These are phyloP conservation scores for Caenorhabditis inopinata DNA, from an alignment of 1,140 invertebrate species.

Conservation along the genomic window DNA sequence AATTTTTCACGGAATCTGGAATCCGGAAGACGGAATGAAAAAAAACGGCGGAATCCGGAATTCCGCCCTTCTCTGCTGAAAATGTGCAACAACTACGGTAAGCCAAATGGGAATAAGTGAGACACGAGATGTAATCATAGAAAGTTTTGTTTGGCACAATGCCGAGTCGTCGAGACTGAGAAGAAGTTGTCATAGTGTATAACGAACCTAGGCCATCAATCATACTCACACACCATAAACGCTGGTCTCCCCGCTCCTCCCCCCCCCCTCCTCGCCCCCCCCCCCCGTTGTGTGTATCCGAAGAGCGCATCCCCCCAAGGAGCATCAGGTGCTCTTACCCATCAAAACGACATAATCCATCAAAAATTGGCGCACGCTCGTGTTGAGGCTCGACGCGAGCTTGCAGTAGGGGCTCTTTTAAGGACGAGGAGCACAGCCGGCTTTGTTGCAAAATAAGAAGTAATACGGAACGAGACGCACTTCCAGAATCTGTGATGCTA, in stretches of 20 bases:
- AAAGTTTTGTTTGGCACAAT: slow-evolving; percentile 7
- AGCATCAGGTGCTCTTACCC: slow-evolving; percentile 33
- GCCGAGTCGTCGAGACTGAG: not conserved
- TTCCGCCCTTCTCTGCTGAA: not conserved
- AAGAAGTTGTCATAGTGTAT: slow-evolving; percentile 28
- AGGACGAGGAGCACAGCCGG: not conserved
- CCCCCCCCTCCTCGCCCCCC: not conserved
- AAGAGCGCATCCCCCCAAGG: slow-evolving; percentile 23
- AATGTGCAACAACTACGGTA: not conserved
- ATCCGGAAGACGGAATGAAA: no score
- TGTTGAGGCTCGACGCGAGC: not conserved
- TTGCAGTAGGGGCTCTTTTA: not conserved
- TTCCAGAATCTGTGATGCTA: no score
- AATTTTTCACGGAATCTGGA: no score
- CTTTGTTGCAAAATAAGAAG: slow-evolving; percentile 21
- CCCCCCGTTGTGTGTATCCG: not conserved
- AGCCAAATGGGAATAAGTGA: slow-evolving; percentile 19
- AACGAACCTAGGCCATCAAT: slow-evolving; percentile 33
- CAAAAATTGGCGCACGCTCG: slow-evolving; percentile 10
- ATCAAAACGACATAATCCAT: slow-evolving; percentile 34
- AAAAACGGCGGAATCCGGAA: not conserved
- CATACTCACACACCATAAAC: slow-evolving; percentile 32
- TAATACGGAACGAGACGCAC: no score
- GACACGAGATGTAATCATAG: slow-evolving; percentile 19
- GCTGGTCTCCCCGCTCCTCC: not conserved